Percentiles rank a stretch among this genome's conserved stretches.
phyloP scores from a whole-genome alignment of 2,888 invertebrate species.

The Eupithecia insigniata region DNA sequence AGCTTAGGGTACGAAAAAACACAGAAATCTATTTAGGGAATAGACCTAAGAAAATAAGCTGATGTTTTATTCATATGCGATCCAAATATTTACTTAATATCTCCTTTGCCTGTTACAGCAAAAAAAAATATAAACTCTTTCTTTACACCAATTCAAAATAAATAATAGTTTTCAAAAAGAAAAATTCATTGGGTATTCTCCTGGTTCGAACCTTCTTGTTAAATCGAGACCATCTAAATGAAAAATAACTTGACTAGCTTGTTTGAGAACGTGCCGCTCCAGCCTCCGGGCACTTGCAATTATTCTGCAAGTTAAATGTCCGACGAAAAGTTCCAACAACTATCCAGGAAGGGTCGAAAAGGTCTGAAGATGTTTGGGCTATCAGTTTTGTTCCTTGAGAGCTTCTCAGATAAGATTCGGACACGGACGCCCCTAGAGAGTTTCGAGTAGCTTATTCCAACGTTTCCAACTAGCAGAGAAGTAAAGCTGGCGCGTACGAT shows the following conservation, averaged over 20 bases:
- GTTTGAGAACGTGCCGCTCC: conserved; percentile 47
- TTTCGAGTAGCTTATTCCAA: conserved; percentile 18
- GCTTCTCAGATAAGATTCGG: conserved; percentile 16
- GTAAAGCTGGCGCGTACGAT: conserved; percentile 24
- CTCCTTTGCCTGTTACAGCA: not conserved
- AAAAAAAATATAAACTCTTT: not conserved
- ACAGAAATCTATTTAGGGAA: conserved; percentile 2
- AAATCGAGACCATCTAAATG: conserved; percentile 40
- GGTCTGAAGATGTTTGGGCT: conserved; percentile 12
- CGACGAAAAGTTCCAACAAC: conserved; percentile 15
- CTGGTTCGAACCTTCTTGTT: not conserved
- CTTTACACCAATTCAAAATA: not conserved
- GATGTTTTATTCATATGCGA: conserved; percentile 23
- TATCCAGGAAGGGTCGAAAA: conserved; percentile 22
- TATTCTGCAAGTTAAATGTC: conserved; percentile 12
- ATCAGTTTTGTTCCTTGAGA: conserved; percentile 17
- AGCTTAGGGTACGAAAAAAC: not conserved
- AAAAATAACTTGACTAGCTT: conserved; percentile 49
- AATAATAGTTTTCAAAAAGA: not conserved
- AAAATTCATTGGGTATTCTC: not conserved
- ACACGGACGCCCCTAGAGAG: conserved; percentile 6
- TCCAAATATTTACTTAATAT: conserved; percentile 5
- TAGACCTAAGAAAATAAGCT: conserved; percentile 22
- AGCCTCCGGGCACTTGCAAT: conserved; percentile 24
- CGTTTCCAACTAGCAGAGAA: conserved; percentile 21